Percentiles rank a stretch among this genome's conserved stretches.
These are phyloP conservation scores for Tragelaphus scriptus DNA, from an alignment of 2,113 vertebrate genomes.

Conservation along the genomic window DNA sequence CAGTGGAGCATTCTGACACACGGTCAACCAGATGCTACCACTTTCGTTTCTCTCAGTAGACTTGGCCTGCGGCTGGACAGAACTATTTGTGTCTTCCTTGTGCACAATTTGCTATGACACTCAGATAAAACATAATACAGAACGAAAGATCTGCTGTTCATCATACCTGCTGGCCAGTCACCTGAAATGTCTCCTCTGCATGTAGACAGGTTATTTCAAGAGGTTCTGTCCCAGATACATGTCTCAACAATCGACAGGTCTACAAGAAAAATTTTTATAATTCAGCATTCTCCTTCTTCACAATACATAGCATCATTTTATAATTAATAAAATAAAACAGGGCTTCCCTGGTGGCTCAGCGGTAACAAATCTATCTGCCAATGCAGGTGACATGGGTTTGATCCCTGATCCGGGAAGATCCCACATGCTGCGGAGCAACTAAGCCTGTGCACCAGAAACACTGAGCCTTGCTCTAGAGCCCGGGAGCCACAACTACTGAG, in stretches of 20 bases:
- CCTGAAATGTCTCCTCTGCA: conserved; percentile 96
- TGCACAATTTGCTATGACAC: neutral
- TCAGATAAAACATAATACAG: neutral
- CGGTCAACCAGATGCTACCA: neutral
- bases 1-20: neutral
- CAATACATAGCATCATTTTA: neutral
- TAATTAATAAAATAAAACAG: neutral
- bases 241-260: conserved; percentile 93
- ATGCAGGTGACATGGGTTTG: neutral
- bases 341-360: neutral
- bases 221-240: conserved; percentile 95
- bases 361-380: neutral
- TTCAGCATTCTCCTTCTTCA: neutral
- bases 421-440: neutral
- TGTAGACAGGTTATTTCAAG: conserved; percentile 97
- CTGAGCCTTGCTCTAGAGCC: neutral
- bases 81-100: neutral
- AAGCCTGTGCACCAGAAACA: neutral
- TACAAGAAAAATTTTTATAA: conserved; percentile 65
- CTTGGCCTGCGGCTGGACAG: neutral
- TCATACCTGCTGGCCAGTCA: conserved; percentile 97
- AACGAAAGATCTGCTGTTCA: neutral
- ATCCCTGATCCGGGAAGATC: neutral
- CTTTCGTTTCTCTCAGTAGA: neutral
- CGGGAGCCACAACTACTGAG: neutral